A percentile compares a stretch with the other conserved stretches of the same genome.
Conservation (phyloP, 35 echinoderm and acorn worm genomes). For the Chiridota heheva region DNA sequence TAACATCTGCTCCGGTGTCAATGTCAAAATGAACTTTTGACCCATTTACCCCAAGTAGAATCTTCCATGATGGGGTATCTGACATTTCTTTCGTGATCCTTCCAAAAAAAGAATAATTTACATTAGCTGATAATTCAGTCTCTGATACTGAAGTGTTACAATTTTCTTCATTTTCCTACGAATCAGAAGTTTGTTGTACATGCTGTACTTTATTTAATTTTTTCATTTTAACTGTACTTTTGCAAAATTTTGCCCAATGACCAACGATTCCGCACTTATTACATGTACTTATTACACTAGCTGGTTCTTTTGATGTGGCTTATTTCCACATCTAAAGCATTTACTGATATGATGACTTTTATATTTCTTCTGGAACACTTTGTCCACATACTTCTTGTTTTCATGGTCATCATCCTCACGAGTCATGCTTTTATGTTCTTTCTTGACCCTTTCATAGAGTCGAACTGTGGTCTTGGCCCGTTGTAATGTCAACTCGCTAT, state of each 20-base stretch:
- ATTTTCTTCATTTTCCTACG: background rate
- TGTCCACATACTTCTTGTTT: background rate
- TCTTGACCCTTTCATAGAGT: constrained; percentile 4
- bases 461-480: constrained; percentile 20
- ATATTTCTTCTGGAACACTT: background rate
- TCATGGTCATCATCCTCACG: background rate
- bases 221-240: background rate
- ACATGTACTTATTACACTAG: background rate
- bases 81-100: background rate
- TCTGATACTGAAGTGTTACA: background rate
- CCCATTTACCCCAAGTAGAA: background rate
- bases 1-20: constrained; percentile 20
- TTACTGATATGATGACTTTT: too few species aligned
- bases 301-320: background rate
- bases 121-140: background rate
- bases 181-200: background rate
- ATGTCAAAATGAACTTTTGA: constrained; percentile 20
- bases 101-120: constrained; percentile 28
- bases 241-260: constrained; percentile 12
- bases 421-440: background rate
- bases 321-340: constrained; percentile 26
- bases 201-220: background rate
- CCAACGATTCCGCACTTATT: constrained; percentile 3
- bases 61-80: background rate
- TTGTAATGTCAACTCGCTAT: constrained; percentile 11